Evolutionary conservation across 2,113 vertebrate species (phyloP).

Genomic region (Danio rerio): GRCz12tu NC_133183.1:34537001-34537500

Average conservation of each 20-base stretch:
- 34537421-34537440: slow-evolving; percentile 7
- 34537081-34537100: background rate
- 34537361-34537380: background rate
- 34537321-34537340: background rate
- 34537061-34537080: background rate
- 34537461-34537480: background rate
- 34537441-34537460: background rate
- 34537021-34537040: background rate
- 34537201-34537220: background rate
- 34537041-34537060: background rate
- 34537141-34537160: background rate
- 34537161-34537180: background rate
- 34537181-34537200: background rate
- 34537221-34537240: background rate
- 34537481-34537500: background rate
- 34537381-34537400: background rate
- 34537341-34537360: background rate
- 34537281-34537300: accelerated
- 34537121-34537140: background rate
- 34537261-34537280: background rate
- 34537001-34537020: accelerated
- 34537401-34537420: background rate
- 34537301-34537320: background rate
- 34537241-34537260: too few species aligned
- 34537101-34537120: background rate